Evolutionary conservation across 2,113 vertebrate species (phyloP).

Genomic region (Mesoclemmys tuberculata): DNA sequence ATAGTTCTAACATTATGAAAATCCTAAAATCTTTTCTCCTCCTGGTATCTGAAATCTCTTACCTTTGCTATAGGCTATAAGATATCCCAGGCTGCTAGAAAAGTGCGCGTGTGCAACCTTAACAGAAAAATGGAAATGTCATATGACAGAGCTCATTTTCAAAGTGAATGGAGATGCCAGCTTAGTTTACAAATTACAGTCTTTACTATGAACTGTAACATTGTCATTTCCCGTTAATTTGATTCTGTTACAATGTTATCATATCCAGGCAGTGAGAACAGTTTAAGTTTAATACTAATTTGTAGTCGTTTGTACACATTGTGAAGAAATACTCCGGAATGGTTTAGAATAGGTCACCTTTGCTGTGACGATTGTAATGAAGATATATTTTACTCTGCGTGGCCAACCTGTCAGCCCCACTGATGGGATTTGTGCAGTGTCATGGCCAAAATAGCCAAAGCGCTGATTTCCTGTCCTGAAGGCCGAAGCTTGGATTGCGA

Average conservation of each 20-base stretch:
- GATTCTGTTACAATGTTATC: rapidly evolving
- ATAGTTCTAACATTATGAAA: rapidly evolving
- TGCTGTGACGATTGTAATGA: rapidly evolving
- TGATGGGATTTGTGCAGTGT: rapidly evolving
- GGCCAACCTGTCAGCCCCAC: background rate
- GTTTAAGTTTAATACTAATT: rapidly evolving
- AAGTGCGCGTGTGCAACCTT: rapidly evolving
- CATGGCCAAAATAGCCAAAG: background rate
- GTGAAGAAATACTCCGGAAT: rapidly evolving
- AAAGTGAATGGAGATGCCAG: rapidly evolving
- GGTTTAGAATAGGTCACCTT: background rate
- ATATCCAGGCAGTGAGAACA: rapidly evolving
- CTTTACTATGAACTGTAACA: background rate
- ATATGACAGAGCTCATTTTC: background rate
- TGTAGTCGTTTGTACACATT: rapidly evolving
- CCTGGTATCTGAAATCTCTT: rapidly evolving
- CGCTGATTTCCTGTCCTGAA: rapidly evolving
- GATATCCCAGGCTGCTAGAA: background rate
- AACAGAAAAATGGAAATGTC: background rate
- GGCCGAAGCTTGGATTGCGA: rapidly evolving
- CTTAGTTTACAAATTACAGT: background rate
- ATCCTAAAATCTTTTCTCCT: background rate
- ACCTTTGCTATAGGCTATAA: background rate
- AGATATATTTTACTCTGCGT: rapidly evolving
- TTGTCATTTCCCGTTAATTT: background rate